Percentiles rank a stretch among this genome's conserved stretches.
Conservation (phyloP, 2,888 invertebrate genomes). For the Penaeus monodon region DNA sequence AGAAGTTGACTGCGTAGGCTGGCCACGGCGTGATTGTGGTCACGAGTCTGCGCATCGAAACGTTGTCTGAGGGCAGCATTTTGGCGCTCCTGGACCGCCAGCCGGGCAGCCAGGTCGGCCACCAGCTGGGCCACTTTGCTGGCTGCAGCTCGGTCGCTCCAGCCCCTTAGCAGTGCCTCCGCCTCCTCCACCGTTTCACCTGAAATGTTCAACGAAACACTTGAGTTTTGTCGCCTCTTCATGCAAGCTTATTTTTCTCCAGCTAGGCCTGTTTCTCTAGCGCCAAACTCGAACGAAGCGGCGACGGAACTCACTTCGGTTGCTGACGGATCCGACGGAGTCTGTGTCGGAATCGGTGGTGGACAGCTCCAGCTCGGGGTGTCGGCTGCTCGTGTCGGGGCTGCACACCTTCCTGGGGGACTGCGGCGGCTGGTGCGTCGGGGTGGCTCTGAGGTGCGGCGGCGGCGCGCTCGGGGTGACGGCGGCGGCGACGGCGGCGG, state of each 20-base stretch:
- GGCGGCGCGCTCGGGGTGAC: background rate
- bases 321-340: slow-evolving; percentile 53
- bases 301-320: slow-evolving; percentile 38
- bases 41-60: slow-evolving; percentile 33
- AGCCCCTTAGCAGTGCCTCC: slow-evolving; percentile 58
- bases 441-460: slow-evolving; percentile 21
- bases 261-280: too few species aligned
- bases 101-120: slow-evolving; percentile 33
- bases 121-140: slow-evolving; percentile 47
- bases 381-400: slow-evolving; percentile 48
- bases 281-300: too few species aligned
- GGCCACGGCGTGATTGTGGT: slow-evolving; percentile 35
- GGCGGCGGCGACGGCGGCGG: slow-evolving; percentile 12
- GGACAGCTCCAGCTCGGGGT: slow-evolving; percentile 55
- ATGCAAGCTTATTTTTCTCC: background rate
- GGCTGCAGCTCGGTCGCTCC: slow-evolving; percentile 59
- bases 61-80: slow-evolving; percentile 39
- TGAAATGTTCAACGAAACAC: slow-evolving; percentile 13
- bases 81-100: slow-evolving; percentile 35
- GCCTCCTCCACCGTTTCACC: slow-evolving; percentile 61
- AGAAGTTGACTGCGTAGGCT: slow-evolving; percentile 32
- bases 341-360: slow-evolving; percentile 64
- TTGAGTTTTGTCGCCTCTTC: background rate
- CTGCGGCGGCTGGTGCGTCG: slow-evolving; percentile 3
- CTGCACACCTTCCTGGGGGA: slow-evolving; percentile 39